Conservation (phyloP, 2,113 vertebrate genomes). For the Morone saxatilis region DNA sequence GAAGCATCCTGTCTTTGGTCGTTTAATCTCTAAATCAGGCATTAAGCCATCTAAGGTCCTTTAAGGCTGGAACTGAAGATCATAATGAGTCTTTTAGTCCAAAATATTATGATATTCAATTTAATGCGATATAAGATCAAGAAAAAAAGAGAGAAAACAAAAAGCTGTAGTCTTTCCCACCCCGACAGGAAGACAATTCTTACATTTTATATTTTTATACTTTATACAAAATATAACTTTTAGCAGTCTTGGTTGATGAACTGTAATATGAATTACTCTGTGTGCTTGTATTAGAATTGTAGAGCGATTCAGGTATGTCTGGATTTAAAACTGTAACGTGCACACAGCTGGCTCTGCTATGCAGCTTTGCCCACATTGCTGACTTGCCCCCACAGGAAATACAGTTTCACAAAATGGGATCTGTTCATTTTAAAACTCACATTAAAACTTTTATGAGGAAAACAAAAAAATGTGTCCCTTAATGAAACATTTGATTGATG, state of each 20-base stretch:
- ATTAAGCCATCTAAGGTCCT: neutral
- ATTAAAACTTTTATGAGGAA: slow-evolving; percentile 9
- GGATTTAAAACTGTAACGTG: slow-evolving; percentile 21
- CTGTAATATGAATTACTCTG: neutral
- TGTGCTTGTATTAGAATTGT: neutral
- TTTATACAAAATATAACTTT: neutral
- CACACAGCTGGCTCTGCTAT: slow-evolving; percentile 40
- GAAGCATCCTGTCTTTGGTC: neutral
- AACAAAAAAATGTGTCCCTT: neutral
- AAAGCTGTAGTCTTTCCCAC: neutral
- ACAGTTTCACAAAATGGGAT: slow-evolving; percentile 20
- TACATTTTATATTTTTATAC: no score
- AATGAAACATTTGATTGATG: slow-evolving; percentile 5
- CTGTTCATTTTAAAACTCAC: slow-evolving; percentile 14
- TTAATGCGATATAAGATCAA: no score
- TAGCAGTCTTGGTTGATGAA: neutral
- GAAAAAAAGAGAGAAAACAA: neutral
- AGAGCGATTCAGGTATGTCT: neutral
- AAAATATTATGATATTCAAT: neutral
- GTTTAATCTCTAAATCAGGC: no score
- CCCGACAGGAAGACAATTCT: neutral
- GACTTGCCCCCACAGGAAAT: slow-evolving; percentile 7
- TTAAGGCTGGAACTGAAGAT: neutral
- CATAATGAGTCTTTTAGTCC: neutral
- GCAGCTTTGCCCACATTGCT: slow-evolving; percentile 21